Base-by-base conservation (phyloP, 2,888 invertebrate genomes). In the Congeria kusceri region DNA sequence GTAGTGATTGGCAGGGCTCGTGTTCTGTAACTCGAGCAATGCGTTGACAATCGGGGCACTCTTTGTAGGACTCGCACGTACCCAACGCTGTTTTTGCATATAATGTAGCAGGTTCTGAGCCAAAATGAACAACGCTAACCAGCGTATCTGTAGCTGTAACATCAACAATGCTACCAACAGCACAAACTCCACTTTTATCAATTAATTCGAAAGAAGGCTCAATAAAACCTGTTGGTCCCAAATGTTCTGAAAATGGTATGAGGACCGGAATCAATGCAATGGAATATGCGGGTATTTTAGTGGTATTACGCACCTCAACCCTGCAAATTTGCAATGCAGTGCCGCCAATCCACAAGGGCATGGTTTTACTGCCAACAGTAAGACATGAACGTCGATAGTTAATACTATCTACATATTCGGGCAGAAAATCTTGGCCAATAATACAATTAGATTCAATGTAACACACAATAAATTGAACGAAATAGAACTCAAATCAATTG, bases 401-500 rank as follows among this genome's bases (percentile, higher is more conserved):
- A 9, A 68, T 68, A 20, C 46, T 68, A 20, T 68, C 58, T 25
- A 68, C 68, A 68, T 68, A 25, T 20, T 32, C 11, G 11, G 27
- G 23, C n/a, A 58, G 53, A 46, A 68, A 68, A 28, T 68, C 68
- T 39, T 68, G 68, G n/a, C 68, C 68, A n/a, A 58, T n/a, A 18
- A 68, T 57, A 7, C 66, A 56, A 57, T 66, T 57, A 32, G 57
- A 39, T 20, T 58, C 44, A 32, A 68, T 57, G 27, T 59, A 29
- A 59, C 68, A 59, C 13, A 68, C 68, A 20, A 68, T 46, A 28
- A 68, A 68, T n/a, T 46, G 39, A 5, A 56, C 18, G 28, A 56
- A 56, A 39, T 56, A 56, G 20, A 28, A n/a, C 53, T 66, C 66
- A 15, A 27, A 9, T 20, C 53, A 27, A 11, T 56, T 29, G 9